Evolutionary conservation across 2,113 vertebrate genomes (phyloP).

Genomic region (Suncus etruscus): DNA sequence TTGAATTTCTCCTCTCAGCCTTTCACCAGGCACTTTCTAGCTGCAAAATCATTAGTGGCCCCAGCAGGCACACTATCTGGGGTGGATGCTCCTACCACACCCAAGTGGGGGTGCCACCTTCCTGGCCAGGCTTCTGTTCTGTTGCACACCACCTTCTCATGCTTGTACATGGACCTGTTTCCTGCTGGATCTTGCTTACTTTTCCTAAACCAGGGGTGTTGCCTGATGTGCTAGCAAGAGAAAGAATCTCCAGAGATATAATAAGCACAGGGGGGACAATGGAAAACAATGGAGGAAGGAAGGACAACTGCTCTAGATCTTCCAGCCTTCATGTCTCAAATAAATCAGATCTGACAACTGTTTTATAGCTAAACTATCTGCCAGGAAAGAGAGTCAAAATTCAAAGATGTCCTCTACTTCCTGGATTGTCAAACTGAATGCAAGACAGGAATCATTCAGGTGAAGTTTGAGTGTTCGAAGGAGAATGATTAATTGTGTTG

Average conservation of each 20-base stretch:
- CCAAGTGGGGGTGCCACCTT: slow-evolving; percentile 9
- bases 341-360: neutral
- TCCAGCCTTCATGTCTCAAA: neutral
- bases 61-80: slow-evolving; percentile 75
- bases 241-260: neutral
- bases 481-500: neutral
- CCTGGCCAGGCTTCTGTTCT: neutral
- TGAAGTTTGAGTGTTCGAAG: neutral
- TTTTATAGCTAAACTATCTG: slow-evolving; percentile 10
- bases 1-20: slow-evolving; percentile 89
- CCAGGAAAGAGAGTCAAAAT: slow-evolving; percentile 16
- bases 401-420: neutral
- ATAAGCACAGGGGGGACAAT: neutral
- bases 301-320: neutral
- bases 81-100: slow-evolving; percentile 75
- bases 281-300: no score
- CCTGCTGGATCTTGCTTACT: neutral
- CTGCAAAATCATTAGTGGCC: slow-evolving; percentile 88
- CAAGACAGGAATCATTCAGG: neutral
- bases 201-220: neutral
- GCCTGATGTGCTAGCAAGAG: neutral
- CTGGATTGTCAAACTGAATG: neutral
- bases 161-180: neutral
- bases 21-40: slow-evolving; percentile 88
- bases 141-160: accelerated